These are phyloP conservation scores for Tragopan temminckii DNA, from an alignment of 2,797 vertebrate genomes.

Conservation along the genomic window DNA sequence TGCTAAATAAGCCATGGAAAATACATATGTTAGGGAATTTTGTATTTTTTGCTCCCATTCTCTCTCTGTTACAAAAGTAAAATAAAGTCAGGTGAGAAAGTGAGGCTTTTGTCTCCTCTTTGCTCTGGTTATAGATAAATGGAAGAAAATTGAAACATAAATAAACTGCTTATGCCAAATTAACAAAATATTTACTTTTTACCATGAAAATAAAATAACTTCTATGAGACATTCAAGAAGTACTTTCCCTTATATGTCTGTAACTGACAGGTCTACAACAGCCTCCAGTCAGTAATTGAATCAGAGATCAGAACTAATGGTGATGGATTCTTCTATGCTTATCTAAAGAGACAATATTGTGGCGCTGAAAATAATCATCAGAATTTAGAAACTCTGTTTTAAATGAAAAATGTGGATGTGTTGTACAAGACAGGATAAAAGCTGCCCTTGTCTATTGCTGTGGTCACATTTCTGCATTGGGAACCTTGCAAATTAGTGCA, in stretches of 20 bases:
- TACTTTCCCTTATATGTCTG: neutral
- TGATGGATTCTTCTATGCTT: neutral
- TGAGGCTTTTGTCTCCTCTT: neutral
- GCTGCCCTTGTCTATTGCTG: neutral
- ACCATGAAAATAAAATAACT: neutral
- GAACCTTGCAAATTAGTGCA: neutral
- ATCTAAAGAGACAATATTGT: neutral
- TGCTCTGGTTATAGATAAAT: neutral
- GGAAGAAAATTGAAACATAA: neutral
- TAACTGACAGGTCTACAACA: neutral
- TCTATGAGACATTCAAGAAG: neutral
- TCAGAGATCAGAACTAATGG: neutral
- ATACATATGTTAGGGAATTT: neutral
- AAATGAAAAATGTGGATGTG: neutral
- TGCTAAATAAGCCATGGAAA: neutral
- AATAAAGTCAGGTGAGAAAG: neutral
- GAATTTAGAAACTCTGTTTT: neutral
- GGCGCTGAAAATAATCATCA: neutral
- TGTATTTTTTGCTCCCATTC: neutral
- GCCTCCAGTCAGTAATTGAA: constrained; percentile 15
- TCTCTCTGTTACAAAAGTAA: neutral
- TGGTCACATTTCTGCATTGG: neutral
- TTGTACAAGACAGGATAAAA: neutral
- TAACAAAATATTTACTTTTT: neutral
- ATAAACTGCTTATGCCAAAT: neutral